A percentile compares a stretch with the other conserved stretches of the same genome.
These are phyloP conservation scores for Caenorhabditis uteleia DNA, from an alignment of 2,888 invertebrate genomes.

Conservation along the genomic window DNA sequence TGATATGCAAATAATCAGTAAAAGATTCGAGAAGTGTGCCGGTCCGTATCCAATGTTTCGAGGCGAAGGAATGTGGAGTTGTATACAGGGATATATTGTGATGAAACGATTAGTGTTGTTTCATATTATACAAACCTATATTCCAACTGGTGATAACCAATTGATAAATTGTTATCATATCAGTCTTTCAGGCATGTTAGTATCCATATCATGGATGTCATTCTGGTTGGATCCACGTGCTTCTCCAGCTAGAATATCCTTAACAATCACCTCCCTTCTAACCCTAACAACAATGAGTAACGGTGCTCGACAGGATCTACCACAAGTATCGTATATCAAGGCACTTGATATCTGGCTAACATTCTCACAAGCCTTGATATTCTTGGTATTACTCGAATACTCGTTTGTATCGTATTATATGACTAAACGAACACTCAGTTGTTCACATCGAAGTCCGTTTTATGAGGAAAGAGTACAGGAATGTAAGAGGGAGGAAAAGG, in stretches of 20 bases:
- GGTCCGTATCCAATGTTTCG: constrained; percentile 69
- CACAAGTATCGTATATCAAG: constrained; percentile 67
- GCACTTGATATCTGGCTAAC: constrained; percentile 69
- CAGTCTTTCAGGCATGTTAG: constrained; percentile 63
- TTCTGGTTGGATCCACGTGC: constrained; percentile 69
- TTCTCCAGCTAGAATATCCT: constrained; percentile 66
- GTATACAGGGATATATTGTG: constrained; percentile 63
- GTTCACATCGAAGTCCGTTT: constrained; percentile 52
- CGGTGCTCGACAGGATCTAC: constrained; percentile 68
- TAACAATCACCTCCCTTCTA: constrained; percentile 68
- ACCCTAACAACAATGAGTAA: constrained; percentile 69
- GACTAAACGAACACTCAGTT: constrained; percentile 59
- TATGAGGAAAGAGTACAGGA: constrained; percentile 34
- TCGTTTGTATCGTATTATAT: constrained; percentile 68
- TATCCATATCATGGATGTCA: constrained; percentile 67
- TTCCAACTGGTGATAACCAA: constrained; percentile 59
- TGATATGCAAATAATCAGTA: constrained; percentile 66
- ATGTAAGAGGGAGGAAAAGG: constrained; percentile 24
- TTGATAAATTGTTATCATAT: constrained; percentile 1
- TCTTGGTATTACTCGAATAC: constrained; percentile 68
- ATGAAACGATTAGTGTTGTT: constrained; percentile 67
- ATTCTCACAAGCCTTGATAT: constrained; percentile 67
- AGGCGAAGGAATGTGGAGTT: constrained; percentile 66
- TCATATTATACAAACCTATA: constrained; percentile 69
- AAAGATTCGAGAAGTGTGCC: constrained; percentile 53